Percentiles rank a stretch among this genome's conserved stretches.
These are phyloP conservation scores for Mergus octosetaceus DNA, from an alignment of 2,797 vertebrate species.

Conservation along the genomic window DNA sequence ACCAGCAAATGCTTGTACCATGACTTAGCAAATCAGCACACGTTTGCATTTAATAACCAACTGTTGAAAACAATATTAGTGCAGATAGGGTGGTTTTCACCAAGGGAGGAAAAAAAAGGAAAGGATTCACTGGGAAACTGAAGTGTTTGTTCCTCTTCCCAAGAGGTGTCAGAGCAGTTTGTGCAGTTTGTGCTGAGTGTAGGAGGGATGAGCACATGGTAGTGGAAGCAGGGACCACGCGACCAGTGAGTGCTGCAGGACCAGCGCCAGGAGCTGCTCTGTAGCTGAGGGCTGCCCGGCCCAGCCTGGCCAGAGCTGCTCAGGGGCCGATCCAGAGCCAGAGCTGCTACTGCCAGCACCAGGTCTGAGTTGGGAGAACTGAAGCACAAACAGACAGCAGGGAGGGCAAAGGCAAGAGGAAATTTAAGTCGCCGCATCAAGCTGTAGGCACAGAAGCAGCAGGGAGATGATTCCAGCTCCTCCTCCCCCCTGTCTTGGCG, in stretches of 20 bases:
- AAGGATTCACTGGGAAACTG: background rate
- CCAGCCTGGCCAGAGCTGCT: fast-evolving
- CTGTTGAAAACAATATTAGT: background rate
- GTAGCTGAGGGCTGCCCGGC: background rate
- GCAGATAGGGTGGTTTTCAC: background rate
- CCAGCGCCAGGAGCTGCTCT: background rate
- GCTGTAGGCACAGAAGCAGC: background rate
- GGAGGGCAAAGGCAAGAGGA: background rate
- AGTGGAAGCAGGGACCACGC: background rate
- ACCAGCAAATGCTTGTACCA: background rate
- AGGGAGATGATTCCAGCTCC: fast-evolving
- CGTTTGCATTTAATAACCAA: background rate
- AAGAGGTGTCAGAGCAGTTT: background rate
- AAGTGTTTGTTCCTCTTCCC: fast-evolving
- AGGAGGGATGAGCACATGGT: fast-evolving
- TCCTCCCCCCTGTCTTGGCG: background rate
- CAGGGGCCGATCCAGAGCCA: fast-evolving
- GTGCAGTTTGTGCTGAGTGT: background rate
- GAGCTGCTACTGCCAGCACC: fast-evolving
- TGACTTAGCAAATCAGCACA: background rate
- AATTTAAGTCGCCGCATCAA: background rate
- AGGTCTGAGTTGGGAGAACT: background rate
- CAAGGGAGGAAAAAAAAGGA: background rate
- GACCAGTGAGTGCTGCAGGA: background rate
- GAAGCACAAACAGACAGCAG: background rate